These are phyloP conservation scores for Caranx ignobilis DNA, from an alignment of 2,113 vertebrate species.

Conservation along the genomic window DNA sequence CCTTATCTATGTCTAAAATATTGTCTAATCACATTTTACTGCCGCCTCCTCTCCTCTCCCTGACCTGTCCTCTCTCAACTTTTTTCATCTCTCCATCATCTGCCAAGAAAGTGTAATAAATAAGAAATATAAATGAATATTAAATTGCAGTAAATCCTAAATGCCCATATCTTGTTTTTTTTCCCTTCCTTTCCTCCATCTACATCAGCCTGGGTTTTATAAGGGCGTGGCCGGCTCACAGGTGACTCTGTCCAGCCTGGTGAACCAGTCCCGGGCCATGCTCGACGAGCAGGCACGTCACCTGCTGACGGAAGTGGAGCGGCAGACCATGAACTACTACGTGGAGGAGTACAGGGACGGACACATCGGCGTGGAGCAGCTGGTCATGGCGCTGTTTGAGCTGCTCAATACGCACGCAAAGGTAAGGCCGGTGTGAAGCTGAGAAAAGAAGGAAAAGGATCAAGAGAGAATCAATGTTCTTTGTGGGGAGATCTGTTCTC, in stretches of 20 bases:
- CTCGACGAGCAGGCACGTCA: constrained; percentile 95
- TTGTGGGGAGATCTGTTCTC: neutral
- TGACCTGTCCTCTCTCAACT: constrained; percentile 1
- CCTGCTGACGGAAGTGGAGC: constrained; percentile 90
- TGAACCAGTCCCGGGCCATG: constrained; percentile 92
- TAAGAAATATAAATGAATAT: neutral
- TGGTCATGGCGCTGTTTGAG: constrained; percentile 94
- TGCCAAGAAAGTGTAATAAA: neutral
- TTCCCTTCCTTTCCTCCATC: neutral
- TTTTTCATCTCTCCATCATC: constrained; percentile 3
- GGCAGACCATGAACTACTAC: constrained; percentile 95
- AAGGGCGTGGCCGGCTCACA: constrained; percentile 94
- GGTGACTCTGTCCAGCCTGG: constrained; percentile 95
- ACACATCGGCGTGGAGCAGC: constrained; percentile 90
- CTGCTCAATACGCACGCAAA: constrained; percentile 97
- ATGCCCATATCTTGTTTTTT: neutral
- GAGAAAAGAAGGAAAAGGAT: neutral
- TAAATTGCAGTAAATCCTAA: neutral
- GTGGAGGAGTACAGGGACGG: constrained; percentile 93
- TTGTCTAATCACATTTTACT: constrained; percentile 7
- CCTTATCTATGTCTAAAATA: constrained; percentile 1
- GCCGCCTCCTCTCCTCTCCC: neutral
- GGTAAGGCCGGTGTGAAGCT: constrained; percentile 76
- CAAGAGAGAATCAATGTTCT: neutral
- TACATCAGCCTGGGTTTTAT: constrained; percentile 89